A percentile compares a stretch with the other conserved stretches of the same genome.
Evolutionary conservation across 1,140 invertebrate species (phyloP).

Genomic region (Dendrolimus punctatus): DNA sequence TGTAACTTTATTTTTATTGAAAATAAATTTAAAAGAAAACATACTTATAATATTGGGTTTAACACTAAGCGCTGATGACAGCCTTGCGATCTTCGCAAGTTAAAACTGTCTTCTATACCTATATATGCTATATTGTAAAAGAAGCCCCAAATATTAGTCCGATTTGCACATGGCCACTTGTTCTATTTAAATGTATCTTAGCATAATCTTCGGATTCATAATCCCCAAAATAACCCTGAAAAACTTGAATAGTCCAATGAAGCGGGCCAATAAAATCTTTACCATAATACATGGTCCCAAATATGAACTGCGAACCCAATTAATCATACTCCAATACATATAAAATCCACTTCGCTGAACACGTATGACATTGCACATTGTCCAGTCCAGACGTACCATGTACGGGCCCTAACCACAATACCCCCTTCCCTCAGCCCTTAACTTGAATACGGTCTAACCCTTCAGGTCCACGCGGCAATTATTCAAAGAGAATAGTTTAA

Average conservation of each 20-base stretch:
- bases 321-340: slow-evolving; percentile 12
- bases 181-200: too few relatives aligned
- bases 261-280: not conserved
- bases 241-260: not conserved
- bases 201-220: too few relatives aligned
- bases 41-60: too few relatives aligned
- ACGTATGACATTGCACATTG: slow-evolving; percentile 20
- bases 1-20: too few relatives aligned
- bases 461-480: slow-evolving; percentile 70
- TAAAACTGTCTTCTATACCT: too few relatives aligned
- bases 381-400: slow-evolving; percentile 29
- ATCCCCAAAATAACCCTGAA: too few relatives aligned
- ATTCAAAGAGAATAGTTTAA: slow-evolving; percentile 72
- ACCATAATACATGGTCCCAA: not conserved
- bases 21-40: too few relatives aligned
- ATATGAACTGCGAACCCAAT: slow-evolving; percentile 6
- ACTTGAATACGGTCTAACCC: slow-evolving; percentile 67
- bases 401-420: slow-evolving; percentile 54
- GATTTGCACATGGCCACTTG: too few relatives aligned
- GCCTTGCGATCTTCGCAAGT: too few relatives aligned
- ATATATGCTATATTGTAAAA: too few relatives aligned
- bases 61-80: too few relatives aligned
- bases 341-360: slow-evolving; percentile 9
- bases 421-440: slow-evolving; percentile 31
- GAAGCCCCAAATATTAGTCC: too few relatives aligned